Percentiles rank a stretch among this genome's conserved stretches.
phyloP scores from a whole-genome alignment of 2,888 invertebrate species.

The Drosophila ochracea region DNA sequence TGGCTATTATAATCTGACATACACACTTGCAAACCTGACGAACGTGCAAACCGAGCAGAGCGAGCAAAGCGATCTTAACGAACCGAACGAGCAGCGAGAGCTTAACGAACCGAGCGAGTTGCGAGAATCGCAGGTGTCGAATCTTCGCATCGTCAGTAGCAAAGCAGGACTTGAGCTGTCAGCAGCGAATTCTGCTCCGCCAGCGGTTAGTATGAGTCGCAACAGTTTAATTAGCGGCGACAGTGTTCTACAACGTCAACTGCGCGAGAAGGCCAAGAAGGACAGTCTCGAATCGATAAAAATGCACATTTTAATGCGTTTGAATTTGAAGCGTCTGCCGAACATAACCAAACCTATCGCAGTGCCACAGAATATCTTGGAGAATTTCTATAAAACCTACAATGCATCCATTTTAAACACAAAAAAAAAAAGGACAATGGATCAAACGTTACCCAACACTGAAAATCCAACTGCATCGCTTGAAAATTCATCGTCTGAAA shows the following conservation, averaged over 20 bases:
- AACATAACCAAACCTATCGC: conserved; percentile 88
- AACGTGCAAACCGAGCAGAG: neutral
- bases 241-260: conserved; percentile 80
- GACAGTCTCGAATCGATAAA: conserved; percentile 88
- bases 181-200: neutral
- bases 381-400: conserved; percentile 83
- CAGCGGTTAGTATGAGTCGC: conserved; percentile 53
- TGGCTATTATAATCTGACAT: neutral
- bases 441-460: neutral
- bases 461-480: conserved; percentile 4
- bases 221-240: conserved; percentile 72
- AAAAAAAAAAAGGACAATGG: neutral
- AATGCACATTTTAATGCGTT: conserved; percentile 88
- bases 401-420: conserved; percentile 50
- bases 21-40: neutral
- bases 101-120: neutral
- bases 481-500: conserved; percentile 46
- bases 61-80: neutral
- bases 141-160: neutral
- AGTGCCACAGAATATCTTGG: conserved; percentile 87
- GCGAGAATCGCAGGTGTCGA: neutral
- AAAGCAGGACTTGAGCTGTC: conserved; percentile 1
- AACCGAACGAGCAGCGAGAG: neutral
- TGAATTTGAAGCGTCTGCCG: conserved; percentile 88
- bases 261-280: conserved; percentile 87